Evolutionary conservation across 2,888 invertebrate species (phyloP), one percentile per base, ranked within the genome.

Genomic region (Selenia dentaria): DNA sequence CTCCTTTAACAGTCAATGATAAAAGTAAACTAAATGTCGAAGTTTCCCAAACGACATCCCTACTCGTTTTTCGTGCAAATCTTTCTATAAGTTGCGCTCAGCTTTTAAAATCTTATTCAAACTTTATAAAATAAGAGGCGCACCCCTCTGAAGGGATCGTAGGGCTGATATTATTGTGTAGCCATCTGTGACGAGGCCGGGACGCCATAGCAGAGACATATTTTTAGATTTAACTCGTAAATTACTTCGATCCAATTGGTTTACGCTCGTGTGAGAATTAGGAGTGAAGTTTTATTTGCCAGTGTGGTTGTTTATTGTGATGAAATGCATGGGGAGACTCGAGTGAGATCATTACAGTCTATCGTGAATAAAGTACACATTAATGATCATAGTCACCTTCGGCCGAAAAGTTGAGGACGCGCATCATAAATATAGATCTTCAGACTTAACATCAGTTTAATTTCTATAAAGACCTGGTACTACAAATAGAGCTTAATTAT

Each of bases 171-270:
- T 83, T 88, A 87, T 88, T 87, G 89, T 86, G 87, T 74, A 86
- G 83, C 87, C 89, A 89, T 88, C 89, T 90, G 89, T 83, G 88
- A 85, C 88, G 80, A 70, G 64, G 69, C 70, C 60, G 72, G 74
- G 74, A 75, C 80, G 82, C 79, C 74, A 85, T 86, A 76, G 81
- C 76, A 82, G 80, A 83, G 86, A 85, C 88, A 89, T 89, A 89
- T 89, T 90, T 89, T 89, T 87, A 87, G 87, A 87, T 87, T 86
- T 86, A 82, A 80, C 85, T 86, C 85, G 82, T 89, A 89, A 89
- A 88, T 89, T 87, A 86, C 86, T 83, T 70, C 78, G 64, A 83
- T 83, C 79, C 81, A 85, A 88, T 89, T 86, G 85, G 81, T 87
- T 87, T 86, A 85, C 86, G 85, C 85, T 82, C 79, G 85, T 86